A percentile compares a stretch with the other conserved stretches of the same genome.
phyloP scores from a whole-genome alignment of 2,888 invertebrate genomes.

The Pherbina coryleti region DNA sequence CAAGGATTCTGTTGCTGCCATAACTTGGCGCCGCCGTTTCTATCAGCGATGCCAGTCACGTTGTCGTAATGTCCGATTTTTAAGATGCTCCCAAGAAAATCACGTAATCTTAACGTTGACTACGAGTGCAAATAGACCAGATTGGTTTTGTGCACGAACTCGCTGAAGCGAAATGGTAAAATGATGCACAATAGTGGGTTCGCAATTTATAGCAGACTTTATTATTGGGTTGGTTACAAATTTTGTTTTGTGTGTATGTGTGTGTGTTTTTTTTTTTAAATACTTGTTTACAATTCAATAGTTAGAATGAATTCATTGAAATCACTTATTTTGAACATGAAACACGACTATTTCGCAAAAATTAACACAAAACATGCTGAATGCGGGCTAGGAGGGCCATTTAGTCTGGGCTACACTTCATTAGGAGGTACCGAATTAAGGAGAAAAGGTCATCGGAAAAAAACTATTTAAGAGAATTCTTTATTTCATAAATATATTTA shows the following conservation, averaged over 20 bases:
- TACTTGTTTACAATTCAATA: constrained; percentile 11
- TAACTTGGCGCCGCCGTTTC: background rate
- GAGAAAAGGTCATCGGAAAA: no score
- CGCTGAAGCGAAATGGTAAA: constrained; percentile 7
- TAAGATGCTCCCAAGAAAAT: constrained; percentile 35
- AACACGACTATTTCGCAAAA: background rate
- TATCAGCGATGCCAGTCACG: constrained; percentile 24
- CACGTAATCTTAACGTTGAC: constrained; percentile 29
- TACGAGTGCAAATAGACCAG: constrained; percentile 29
- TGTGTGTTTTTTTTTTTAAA: background rate
- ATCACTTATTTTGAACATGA: background rate
- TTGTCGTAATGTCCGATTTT: constrained; percentile 35
- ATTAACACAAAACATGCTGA: no score
- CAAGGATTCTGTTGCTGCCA: background rate
- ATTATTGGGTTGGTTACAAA: background rate
- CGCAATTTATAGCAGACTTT: background rate
- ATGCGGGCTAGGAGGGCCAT: no score
- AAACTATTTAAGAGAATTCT: no score
- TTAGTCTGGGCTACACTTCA: no score
- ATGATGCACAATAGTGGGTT: background rate
- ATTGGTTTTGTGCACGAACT: constrained; percentile 37
- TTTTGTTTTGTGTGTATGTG: no score
- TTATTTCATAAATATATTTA: no score
- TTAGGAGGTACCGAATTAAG: no score
- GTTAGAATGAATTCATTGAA: background rate